Conservation (phyloP, 1,140 invertebrate genomes). For the Drosophila funebris region DNA sequence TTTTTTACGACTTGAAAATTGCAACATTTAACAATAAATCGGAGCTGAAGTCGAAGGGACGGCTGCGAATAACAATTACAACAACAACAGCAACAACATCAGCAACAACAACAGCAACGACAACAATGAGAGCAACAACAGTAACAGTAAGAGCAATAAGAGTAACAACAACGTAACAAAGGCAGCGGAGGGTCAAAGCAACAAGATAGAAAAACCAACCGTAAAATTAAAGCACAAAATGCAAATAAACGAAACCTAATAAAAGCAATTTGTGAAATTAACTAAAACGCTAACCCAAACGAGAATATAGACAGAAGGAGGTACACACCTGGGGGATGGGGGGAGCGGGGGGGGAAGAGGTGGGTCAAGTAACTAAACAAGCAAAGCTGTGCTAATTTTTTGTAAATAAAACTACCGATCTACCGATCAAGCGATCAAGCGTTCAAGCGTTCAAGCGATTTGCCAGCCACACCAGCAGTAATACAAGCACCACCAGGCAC, state of each 20-base stretch:
- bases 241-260: constrained; percentile 83
- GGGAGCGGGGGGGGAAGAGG: background rate
- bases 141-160: no score
- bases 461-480: constrained; percentile 22
- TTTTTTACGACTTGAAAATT: constrained; percentile 74
- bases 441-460: constrained; percentile 14
- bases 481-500: background rate
- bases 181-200: constrained; percentile 62
- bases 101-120: constrained; percentile 36
- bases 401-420: constrained; percentile 82
- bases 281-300: constrained; percentile 61
- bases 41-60: constrained; percentile 18
- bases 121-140: constrained; percentile 22
- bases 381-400: constrained; percentile 82
- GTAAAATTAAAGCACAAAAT: constrained; percentile 82
- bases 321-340: background rate
- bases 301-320: constrained; percentile 16
- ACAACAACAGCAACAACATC: constrained; percentile 4
- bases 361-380: constrained; percentile 55
- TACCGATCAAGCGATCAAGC: constrained; percentile 38
- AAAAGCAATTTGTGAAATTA: constrained; percentile 82
- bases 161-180: constrained; percentile 49
- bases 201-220: constrained; percentile 43
- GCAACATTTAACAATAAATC: constrained; percentile 68
- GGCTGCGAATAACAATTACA: constrained; percentile 18